Evolutionary conservation across 2,888 invertebrate genomes (phyloP), one percentile per base, ranked within the genome.

Genomic region (Apodemia mormo): DNA sequence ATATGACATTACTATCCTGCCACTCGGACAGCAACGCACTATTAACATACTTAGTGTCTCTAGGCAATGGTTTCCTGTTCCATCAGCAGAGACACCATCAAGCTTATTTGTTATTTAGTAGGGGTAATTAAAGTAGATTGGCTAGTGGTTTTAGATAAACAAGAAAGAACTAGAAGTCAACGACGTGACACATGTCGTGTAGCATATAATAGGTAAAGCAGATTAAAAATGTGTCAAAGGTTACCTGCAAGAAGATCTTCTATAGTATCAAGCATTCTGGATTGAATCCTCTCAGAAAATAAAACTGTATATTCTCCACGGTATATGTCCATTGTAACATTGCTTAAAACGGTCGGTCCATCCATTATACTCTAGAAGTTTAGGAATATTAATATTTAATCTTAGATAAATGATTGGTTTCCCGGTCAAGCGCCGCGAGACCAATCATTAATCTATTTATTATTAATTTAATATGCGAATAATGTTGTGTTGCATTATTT

Each of bases 271-370:
- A 88, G 73, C 76, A 84, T 81, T 10, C 72, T 76, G 2, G 80
- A 77, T 58, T 91, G 89, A 3, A 86, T 77, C 2, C 83, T 78
- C 54, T 89, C 85, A 0, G 84, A 76, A 43, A 82, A 86, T 0
- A 92, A 40, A 75, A 86, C 80, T 0, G 87, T 86, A 70, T 81
- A 89, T 73, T 92, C 92, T 0, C 88, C 85, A 2, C 92, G 85
- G 71, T 89, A 92, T 4, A 91, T 83, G 70, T 92, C 90, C 49
- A 92, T 76, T 0, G 87, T 87, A 0, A 90, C 56, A 12, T 89
- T 77, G 4, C 74, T 79, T 6, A 92, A 67, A 0, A 89, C 52
- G 1, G 52, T 74, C 0, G 77, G 74, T 0, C 74, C 76, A 0
- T 81, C 82, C 92, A 92, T 90, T 30, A 87, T 84, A 49, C 76